Evolutionary conservation across 1,140 invertebrate genomes (phyloP).

Genomic region (Pomacea maculata): DNA sequence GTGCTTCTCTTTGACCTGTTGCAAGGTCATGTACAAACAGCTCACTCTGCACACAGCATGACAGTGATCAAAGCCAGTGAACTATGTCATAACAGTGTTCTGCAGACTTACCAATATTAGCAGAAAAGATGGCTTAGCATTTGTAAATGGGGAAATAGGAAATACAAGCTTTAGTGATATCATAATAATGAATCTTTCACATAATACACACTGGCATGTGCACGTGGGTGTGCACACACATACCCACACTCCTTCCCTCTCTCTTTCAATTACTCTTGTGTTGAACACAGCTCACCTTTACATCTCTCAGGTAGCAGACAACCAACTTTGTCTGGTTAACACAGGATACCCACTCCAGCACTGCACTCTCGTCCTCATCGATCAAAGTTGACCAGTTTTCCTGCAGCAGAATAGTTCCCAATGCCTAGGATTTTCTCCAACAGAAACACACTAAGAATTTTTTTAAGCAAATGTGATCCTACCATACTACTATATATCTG

Average conservation of each 20-base stretch:
- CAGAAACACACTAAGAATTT: no score
- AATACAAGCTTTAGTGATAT: no score
- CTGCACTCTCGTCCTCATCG: conserved; percentile 83
- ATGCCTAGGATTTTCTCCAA: no score
- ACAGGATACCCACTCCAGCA: conserved; percentile 86
- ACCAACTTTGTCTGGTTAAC: conserved; percentile 89
- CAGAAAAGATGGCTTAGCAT: no score
- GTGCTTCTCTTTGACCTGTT: conserved; percentile 77
- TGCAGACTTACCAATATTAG: no score
- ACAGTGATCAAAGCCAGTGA: no score
- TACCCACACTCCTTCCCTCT: background rate
- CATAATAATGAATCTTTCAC: no score
- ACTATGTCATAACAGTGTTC: no score
- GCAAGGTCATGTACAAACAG: conserved; percentile 83
- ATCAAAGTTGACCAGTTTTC: conserved; percentile 87
- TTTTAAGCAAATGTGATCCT: no score
- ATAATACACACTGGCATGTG: background rate
- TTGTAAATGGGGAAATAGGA: no score
- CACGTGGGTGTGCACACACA: background rate
- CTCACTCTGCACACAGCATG: conserved; percentile 74
- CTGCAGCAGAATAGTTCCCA: conserved; percentile 59
- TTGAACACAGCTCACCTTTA: conserved; percentile 74
- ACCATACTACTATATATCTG: no score
- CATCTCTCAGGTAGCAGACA: conserved; percentile 91
- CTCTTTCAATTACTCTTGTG: background rate